Conservation (phyloP, 2,888 invertebrate species). For the Ormyrus pomaceus region DNA sequence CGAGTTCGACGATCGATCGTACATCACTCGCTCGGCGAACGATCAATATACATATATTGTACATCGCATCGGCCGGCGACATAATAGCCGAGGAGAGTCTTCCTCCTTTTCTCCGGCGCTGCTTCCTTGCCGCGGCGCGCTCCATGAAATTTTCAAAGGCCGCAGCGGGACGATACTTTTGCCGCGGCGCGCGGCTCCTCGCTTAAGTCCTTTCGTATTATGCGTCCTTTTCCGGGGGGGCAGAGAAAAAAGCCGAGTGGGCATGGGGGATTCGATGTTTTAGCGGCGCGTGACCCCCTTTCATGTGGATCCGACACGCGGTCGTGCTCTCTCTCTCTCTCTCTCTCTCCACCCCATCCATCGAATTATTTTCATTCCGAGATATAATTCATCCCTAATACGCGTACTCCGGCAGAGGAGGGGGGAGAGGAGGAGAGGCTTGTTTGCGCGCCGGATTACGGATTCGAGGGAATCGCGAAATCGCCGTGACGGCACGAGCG, state of each 20-base stretch:
- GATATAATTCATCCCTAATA: conserved; percentile 73
- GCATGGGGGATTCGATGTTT: conserved; percentile 62
- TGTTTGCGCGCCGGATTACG: conserved; percentile 51
- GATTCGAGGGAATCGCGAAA: conserved; percentile 39
- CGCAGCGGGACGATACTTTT: conserved; percentile 26
- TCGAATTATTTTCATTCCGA: conserved; percentile 75
- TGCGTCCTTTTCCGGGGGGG: conserved; percentile 42
- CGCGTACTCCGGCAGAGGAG: conserved; percentile 49
- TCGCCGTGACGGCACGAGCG: conserved; percentile 57
- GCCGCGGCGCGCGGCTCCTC: conserved; percentile 9
- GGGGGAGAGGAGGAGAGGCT: conserved; percentile 11
- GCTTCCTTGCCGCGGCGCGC: not conserved
- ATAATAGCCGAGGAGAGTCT: no score
- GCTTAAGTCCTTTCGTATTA: conserved; percentile 48
- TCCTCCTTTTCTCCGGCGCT: no score
- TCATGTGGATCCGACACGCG: conserved; percentile 61
- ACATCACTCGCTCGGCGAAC: not conserved
- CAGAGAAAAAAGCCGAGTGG: conserved; percentile 15
- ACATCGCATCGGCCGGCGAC: no score
- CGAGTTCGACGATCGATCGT: not conserved
- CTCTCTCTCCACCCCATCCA: conserved; percentile 66
- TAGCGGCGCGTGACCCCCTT: conserved; percentile 63
- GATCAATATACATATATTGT: no score
- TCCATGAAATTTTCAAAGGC: conserved; percentile 29
- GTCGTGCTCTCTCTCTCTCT: conserved; percentile 61